Evolutionary conservation across 2,797 vertebrate genomes (phyloP).

Genomic region (Rhabdophis nuchalis): DNA sequence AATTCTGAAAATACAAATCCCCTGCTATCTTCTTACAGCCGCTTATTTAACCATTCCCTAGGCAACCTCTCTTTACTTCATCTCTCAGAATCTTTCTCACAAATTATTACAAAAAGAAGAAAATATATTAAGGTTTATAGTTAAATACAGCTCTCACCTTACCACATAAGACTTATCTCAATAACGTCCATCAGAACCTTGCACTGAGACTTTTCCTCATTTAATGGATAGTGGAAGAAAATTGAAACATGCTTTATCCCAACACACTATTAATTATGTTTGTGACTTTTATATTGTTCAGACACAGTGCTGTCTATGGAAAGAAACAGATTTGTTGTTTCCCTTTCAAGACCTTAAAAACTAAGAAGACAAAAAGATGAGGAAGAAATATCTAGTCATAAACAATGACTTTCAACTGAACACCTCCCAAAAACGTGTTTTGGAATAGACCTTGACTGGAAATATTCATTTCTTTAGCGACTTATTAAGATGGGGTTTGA

Average conservation of each 20-base stretch:
- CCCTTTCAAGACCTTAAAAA: background rate
- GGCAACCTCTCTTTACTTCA: background rate
- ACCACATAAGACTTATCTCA: background rate
- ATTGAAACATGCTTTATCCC: background rate
- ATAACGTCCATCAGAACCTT: background rate
- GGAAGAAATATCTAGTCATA: conserved; percentile 15
- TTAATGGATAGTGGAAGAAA: background rate
- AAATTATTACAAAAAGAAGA: background rate
- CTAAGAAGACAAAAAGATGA: background rate
- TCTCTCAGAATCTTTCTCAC: background rate
- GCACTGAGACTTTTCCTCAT: background rate
- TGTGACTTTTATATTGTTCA: background rate
- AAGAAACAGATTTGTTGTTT: background rate
- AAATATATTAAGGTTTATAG: background rate
- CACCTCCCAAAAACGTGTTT: conserved; percentile 24
- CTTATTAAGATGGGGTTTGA: conserved; percentile 30
- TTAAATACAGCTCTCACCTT: background rate
- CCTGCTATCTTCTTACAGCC: background rate
- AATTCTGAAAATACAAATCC: background rate
- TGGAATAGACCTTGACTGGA: conserved; percentile 16
- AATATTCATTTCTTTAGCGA: conserved; percentile 37
- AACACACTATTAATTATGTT: background rate
- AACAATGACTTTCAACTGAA: conserved; percentile 7
- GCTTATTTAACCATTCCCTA: background rate
- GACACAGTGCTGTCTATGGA: background rate